phyloP scores from a whole-genome alignment of 2,797 vertebrate genomes.

The Coilia nasus region DNA sequence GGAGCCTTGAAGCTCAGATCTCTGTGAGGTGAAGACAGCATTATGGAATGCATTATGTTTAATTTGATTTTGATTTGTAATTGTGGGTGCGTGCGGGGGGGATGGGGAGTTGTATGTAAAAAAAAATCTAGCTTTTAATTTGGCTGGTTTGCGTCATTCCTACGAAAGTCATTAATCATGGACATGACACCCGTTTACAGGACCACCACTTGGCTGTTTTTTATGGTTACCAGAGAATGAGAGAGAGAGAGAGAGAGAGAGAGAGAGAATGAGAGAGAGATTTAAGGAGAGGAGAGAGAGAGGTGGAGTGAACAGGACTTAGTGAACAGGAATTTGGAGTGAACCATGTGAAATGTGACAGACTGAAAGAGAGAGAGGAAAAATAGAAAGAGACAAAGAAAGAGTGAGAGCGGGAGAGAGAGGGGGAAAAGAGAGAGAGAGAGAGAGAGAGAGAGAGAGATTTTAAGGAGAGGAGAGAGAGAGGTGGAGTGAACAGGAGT shows the following conservation, averaged over 20 bases:
- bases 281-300: neutral
- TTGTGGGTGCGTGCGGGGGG: neutral
- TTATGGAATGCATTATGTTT: neutral
- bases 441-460: constrained; percentile 29
- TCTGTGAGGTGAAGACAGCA: constrained; percentile 27
- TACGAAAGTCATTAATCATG: constrained; percentile 66
- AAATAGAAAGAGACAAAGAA: constrained; percentile 2
- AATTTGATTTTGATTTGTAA: constrained; percentile 26
- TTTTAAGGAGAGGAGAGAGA: constrained; percentile 14
- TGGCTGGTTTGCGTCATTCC: constrained; percentile 65
- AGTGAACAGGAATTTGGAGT: neutral
- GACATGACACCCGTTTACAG: constrained; percentile 49
- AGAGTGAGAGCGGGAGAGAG: constrained; percentile 11
- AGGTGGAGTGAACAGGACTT: neutral
- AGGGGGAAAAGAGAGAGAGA: neutral
- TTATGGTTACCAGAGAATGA: constrained; percentile 26
- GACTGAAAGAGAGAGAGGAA: neutral
- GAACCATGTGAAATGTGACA: neutral
- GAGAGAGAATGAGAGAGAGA: neutral
- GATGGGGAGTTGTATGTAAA: constrained; percentile 31
- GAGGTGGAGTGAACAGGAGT: too few relatives aligned
- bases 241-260: neutral
- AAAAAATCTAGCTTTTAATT: constrained; percentile 63
- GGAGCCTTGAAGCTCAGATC: neutral
- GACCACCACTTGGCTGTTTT: constrained; percentile 30